Conservation (phyloP, 2,113 vertebrate genomes). For the Hyaena hyaena region DNA sequence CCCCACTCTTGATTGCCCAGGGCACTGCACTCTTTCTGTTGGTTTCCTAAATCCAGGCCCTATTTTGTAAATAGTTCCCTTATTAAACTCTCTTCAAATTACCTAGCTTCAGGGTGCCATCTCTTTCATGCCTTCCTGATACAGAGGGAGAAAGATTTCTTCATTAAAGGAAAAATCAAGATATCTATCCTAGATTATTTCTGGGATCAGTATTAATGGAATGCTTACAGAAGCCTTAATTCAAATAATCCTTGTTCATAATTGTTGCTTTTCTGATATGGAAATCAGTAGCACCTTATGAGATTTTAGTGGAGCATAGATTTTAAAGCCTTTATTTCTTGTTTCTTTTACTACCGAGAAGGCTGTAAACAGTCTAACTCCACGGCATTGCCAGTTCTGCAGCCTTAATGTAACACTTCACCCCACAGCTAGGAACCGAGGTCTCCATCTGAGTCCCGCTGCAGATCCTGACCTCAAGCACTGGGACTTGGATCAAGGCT, state of each 20-base stretch:
- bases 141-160: neutral
- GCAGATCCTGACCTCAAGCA: neutral
- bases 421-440: neutral
- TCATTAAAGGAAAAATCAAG: conserved; percentile 39
- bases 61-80: neutral
- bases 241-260: neutral
- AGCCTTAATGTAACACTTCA: neutral
- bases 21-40: neutral
- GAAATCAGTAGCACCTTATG: neutral
- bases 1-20: neutral
- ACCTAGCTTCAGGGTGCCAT: neutral
- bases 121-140: neutral
- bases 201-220: neutral
- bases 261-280: neutral
- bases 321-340: neutral
- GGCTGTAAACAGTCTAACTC: neutral
- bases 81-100: neutral
- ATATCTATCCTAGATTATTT: neutral
- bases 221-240: neutral
- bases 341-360: neutral
- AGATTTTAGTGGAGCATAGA: neutral
- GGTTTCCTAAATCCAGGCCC: neutral
- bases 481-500: neutral
- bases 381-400: neutral
- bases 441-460: neutral